These are phyloP conservation scores for Isaurus tuberculatus DNA, from an alignment of 92 coral and sea anemone genomes.

Conservation along the genomic window DNA sequence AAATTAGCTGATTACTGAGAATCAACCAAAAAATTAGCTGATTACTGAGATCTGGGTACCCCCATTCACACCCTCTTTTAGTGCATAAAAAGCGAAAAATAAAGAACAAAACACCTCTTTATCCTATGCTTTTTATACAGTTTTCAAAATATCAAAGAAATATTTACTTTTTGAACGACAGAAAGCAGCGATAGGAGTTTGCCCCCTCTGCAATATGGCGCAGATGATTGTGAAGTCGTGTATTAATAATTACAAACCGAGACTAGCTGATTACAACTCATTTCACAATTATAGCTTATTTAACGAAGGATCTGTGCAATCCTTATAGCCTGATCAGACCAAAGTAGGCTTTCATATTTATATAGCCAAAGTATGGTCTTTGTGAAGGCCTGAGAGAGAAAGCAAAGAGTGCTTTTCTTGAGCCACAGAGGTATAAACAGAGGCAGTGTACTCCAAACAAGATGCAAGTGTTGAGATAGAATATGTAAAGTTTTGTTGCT, in stretches of 20 bases:
- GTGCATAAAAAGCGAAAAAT: too few species aligned
- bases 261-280: neutral
- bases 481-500: neutral
- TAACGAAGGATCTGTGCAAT: conserved; percentile 61
- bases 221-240: too few species aligned
- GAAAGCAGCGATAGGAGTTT: too few species aligned
- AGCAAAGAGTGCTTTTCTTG: conserved; percentile 13
- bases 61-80: too few species aligned
- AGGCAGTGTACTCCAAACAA: conserved; percentile 5
- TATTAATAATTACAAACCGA: neutral
- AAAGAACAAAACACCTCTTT: too few species aligned
- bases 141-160: too few species aligned
- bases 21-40: too few species aligned
- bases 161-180: too few species aligned
- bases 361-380: conserved; percentile 13
- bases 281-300: conserved; percentile 44
- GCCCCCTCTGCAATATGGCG: too few species aligned
- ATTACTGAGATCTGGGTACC: too few species aligned
- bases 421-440: conserved; percentile 24
- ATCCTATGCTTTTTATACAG: too few species aligned
- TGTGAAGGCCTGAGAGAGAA: conserved; percentile 2
- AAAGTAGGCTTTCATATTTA: conserved; percentile 60
- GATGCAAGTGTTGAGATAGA: neutral
- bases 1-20: too few species aligned
- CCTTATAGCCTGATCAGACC: conserved; percentile 50